Base-by-base conservation (phyloP, 2,797 vertebrate genomes). In the Meda fulgida region DNA sequence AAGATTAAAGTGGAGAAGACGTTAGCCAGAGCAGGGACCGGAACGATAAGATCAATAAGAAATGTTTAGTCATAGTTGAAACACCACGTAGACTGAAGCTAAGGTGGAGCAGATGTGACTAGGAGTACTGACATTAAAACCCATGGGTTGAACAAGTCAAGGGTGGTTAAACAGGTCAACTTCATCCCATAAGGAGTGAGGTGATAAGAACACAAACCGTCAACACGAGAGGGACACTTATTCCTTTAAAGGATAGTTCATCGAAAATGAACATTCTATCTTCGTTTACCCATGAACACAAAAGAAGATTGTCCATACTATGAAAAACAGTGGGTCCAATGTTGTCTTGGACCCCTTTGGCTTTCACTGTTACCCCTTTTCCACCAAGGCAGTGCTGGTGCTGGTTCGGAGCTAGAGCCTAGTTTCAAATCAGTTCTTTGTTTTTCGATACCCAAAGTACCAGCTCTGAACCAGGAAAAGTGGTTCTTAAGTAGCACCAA, bases 101-200 rank as follows among this genome's bases (percentile, higher is more conserved):
- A 51, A 48, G 48, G 34, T n/a, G 63, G 70, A 88, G 77, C 87
- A 88, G 84, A 86, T 67, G 84, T 86, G 71, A 78, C 71, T 51
- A 53, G 29, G 84, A 55, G 80, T 40, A 71, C 60, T 58, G 72
- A 73, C 77, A 72, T 84, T 11, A 60, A 23, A 36, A 29, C 77
- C 51, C 80, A 70, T 63, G 46, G 75, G 43, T n/a, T 83, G 69
- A 77, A 34, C 72, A 38, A 78, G 31, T 48, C 55, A 40, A 80
- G 81, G 65, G 67, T 40, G 70, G 80, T 87, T 87, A 86, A 66
- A 83, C 86, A 89, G 87, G 88, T 90, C 89, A 91, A 73, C 81
- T 85, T 80, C 34, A 72, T 89, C 84, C 85, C 84, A 84, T 60
- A 83, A 88, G 85, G 79, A 86, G 78, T 51, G 53, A 83, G 77